These are phyloP conservation scores for Anseranas semipalmata DNA, from an alignment of 2,113 vertebrate genomes.

Conservation along the genomic window DNA sequence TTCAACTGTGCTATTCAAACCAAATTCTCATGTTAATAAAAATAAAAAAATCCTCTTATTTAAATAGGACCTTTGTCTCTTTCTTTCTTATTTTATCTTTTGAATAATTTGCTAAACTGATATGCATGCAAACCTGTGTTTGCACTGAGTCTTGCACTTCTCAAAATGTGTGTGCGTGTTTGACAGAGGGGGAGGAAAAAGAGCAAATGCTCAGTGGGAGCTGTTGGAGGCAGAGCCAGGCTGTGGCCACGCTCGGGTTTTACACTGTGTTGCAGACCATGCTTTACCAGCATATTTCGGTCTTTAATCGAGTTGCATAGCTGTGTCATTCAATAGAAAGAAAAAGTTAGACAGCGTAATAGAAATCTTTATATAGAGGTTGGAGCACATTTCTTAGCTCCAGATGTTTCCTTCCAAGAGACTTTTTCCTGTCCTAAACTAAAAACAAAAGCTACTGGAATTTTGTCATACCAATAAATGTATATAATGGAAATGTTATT, in stretches of 20 bases:
- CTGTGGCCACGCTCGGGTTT: not conserved
- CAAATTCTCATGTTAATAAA: not conserved
- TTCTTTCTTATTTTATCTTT: not conserved
- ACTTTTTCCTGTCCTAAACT: conserved; percentile 49
- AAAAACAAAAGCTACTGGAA: conserved; percentile 44
- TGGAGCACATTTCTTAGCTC: conserved; percentile 5
- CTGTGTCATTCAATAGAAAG: not conserved
- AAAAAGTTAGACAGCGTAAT: not conserved
- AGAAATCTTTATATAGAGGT: not conserved
- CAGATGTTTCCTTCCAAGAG: conserved; percentile 75
- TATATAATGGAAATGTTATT: not conserved
- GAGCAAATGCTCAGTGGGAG: not conserved
- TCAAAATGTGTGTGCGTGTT: rapidly evolving
- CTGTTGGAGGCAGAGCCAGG: not conserved
- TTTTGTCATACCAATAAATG: not conserved
- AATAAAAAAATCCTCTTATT: not conserved
- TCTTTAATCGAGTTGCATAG: not conserved
- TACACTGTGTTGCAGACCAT: rapidly evolving
- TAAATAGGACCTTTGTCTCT: not conserved
- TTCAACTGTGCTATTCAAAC: not conserved
- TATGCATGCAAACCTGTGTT: not conserved
- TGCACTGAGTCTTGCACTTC: not conserved
- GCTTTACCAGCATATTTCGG: not conserved
- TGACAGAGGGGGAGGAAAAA: not conserved
- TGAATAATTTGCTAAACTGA: not conserved